A percentile compares a stretch with the other conserved stretches of the same genome.
Conservation (phyloP, 2,888 invertebrate genomes). For the Halictus quadricinctus region DNA sequence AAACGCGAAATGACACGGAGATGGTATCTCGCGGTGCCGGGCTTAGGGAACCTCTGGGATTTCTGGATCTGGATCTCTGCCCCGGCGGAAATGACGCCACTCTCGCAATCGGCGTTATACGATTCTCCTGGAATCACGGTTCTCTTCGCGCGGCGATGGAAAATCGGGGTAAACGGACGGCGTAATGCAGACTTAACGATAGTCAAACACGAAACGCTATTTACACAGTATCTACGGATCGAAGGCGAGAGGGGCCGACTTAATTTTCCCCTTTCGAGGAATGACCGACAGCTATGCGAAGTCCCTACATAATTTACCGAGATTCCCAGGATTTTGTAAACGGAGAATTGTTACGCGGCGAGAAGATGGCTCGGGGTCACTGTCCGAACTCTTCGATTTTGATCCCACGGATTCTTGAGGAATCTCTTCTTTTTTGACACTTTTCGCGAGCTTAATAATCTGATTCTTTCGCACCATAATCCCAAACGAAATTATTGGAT, state of each 20-base stretch:
- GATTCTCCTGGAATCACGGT: constrained; percentile 17
- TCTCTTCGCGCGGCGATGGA: not conserved
- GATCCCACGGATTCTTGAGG: too few species aligned
- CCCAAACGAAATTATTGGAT: too few species aligned
- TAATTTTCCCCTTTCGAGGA: not conserved
- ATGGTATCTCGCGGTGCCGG: constrained; percentile 12
- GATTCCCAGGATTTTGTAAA: not conserved
- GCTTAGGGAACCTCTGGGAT: constrained; percentile 17
- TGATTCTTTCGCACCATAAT: too few species aligned
- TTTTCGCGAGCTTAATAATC: too few species aligned
- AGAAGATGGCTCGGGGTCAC: too few species aligned
- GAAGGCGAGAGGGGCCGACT: not conserved
- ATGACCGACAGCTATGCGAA: not conserved
- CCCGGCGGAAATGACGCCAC: constrained; percentile 25
- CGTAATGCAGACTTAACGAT: constrained; percentile 3
- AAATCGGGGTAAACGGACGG: constrained; percentile 11
- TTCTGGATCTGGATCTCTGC: constrained; percentile 21
- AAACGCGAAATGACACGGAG: constrained; percentile 41
- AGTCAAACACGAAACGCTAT: constrained; percentile 15
- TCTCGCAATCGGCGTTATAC: not conserved
- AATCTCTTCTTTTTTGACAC: too few species aligned
- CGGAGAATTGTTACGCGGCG: too few species aligned
- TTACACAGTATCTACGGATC: not conserved
- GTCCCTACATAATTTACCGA: not conserved
- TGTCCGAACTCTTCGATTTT: too few species aligned